Evolutionary conservation across 2,888 invertebrate genomes (phyloP).

Genomic region (Blomia tropicalis): DNA sequence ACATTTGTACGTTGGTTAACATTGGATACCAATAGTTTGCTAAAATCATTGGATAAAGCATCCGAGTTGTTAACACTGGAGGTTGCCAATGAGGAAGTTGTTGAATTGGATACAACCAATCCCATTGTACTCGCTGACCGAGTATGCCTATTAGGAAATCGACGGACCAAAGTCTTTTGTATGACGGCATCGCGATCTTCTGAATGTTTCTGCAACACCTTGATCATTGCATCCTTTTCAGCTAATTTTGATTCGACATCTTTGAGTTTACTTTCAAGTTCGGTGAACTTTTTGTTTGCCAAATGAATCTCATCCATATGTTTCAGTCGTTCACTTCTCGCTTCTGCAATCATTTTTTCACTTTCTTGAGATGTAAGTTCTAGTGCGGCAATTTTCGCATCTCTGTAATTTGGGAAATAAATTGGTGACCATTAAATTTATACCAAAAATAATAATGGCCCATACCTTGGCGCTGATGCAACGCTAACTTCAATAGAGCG

Average conservation of each 20-base stretch:
- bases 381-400: constrained; percentile 65
- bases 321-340: constrained; percentile 63
- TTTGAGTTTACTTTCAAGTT: constrained; percentile 61
- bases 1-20: constrained; percentile 2
- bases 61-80: neutral
- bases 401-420: constrained; percentile 40
- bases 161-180: constrained; percentile 32
- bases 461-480: constrained; percentile 54
- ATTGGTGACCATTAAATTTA: constrained; percentile 7
- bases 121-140: constrained; percentile 30
- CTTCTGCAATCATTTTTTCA: constrained; percentile 67
- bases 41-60: neutral
- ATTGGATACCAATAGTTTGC: neutral
- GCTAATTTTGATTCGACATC: constrained; percentile 71
- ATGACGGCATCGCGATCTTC: constrained; percentile 32
- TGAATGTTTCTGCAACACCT: constrained; percentile 51
- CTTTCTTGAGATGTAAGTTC: constrained; percentile 60
- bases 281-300: constrained; percentile 66
- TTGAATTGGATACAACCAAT: constrained; percentile 26
- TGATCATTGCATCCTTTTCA: constrained; percentile 76
- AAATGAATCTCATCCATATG: constrained; percentile 76
- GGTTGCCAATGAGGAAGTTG: neutral
- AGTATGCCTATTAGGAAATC: constrained; percentile 32
- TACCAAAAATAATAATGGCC: constrained; percentile 23
- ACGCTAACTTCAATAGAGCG: constrained; percentile 65